A percentile compares a stretch with the other conserved stretches of the same genome.
phyloP scores from a whole-genome alignment of 1,140 invertebrate genomes.

The Diabrotica virgifera region DNA sequence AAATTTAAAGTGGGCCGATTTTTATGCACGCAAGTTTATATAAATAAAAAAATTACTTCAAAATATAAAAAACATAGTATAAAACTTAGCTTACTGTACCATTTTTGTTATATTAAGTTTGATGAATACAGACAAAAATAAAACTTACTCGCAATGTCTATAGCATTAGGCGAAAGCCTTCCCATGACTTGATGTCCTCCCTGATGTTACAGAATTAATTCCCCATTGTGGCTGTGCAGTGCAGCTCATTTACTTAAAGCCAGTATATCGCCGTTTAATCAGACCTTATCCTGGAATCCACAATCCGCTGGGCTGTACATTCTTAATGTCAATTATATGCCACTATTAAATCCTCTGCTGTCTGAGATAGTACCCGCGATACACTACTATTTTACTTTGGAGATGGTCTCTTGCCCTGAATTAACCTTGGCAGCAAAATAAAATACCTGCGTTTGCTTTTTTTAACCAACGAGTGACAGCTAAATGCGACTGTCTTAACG shows the following conservation, averaged over 20 bases:
- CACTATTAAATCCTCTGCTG: conserved; percentile 43
- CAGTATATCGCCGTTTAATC: conserved; percentile 14
- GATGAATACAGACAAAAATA: too few relatives aligned
- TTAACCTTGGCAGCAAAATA: conserved; percentile 46
- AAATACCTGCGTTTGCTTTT: conserved; percentile 37
- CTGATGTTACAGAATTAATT: not conserved
- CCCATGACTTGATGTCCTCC: not conserved
- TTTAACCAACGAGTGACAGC: conserved; percentile 39
- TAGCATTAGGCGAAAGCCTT: not conserved
- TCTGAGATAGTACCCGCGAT: conserved; percentile 41
- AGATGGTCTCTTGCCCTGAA: conserved; percentile 41
- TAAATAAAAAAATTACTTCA: too few relatives aligned
- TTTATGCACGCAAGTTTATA: too few relatives aligned
- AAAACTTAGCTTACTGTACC: too few relatives aligned
- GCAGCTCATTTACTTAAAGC: conserved; percentile 8
- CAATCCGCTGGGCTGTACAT: conserved; percentile 20
- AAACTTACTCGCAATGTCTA: too few relatives aligned
- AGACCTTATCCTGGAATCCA: conserved; percentile 13
- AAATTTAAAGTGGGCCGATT: too few relatives aligned
- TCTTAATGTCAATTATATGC: conserved; percentile 35
- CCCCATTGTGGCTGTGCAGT: not conserved
- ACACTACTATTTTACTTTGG: conserved; percentile 41
- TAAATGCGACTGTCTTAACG: conserved; percentile 43
- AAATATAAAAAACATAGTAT: too few relatives aligned
- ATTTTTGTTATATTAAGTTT: too few relatives aligned